Base-by-base conservation (phyloP, 2,888 invertebrate species). In the Holacanthella duospinosa region DNA sequence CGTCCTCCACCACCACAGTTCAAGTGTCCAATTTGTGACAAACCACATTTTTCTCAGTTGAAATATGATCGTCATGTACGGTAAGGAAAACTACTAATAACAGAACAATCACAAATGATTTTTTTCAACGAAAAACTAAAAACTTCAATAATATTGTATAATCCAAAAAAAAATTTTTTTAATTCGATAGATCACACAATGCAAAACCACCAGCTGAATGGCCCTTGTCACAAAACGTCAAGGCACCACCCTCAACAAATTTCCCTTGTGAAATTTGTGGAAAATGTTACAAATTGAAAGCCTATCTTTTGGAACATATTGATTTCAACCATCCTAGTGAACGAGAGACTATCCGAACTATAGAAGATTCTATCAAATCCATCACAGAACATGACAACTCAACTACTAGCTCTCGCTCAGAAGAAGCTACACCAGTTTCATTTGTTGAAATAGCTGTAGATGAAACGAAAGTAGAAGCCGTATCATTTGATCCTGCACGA, bases 21-120 rank as follows among this genome's bases (percentile, higher is more conserved):
- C 21, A 48, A 48, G 48, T 48, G 48, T 48, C 48, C 48, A 9
- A 48, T 48, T 48, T 48, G 48, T 21, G 48, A 48, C 12, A 48
- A 48, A 21, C 48, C 48, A 48, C 48, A 48, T 21, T 48, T 48
- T 21, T 48, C 48, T n/a, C 48, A 48, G 21, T 21, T 48, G 19
- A 48, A 48, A 21, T 48, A 16, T 21, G 48, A 48, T 9, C 12
- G 48, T n/a, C 48, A 48, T 21, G 48, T 48, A n/a, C 12, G 21
- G 48, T 48, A 48, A 48, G 21, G 6, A 21, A 9, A 48, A 6
- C 36, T 36, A 36, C 36, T 36, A 36, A 16, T 36, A n/a, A n/a
- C n/a, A n/a, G n/a, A n/a, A n/a, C n/a, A n/a, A n/a, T n/a, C n/a
- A 36, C 36, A 36, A 36, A 6, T 36, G 36, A 16, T 36, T 36